Percentiles rank a stretch among this genome's conserved stretches.
These are phyloP conservation scores for Paradoxurus hermaphroditus DNA, from an alignment of 2,113 vertebrate species.

Conservation along the genomic window DNA sequence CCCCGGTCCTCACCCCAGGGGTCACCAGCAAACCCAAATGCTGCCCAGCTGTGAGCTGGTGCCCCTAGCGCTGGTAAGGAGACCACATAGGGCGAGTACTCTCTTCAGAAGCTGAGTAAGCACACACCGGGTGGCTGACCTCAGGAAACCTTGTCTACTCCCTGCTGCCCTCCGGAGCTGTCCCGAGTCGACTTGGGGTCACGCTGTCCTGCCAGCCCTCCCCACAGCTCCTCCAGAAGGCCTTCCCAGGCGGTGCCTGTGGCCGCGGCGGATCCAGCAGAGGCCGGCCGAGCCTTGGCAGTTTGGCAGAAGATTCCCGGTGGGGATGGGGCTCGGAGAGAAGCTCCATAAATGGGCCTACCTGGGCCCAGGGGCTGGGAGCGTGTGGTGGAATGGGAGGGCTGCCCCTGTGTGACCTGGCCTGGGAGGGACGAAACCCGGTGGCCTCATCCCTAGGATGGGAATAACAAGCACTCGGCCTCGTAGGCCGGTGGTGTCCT, in stretches of 20 bases:
- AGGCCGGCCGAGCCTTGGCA: background rate
- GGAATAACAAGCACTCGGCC: background rate
- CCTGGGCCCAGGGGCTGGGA: background rate
- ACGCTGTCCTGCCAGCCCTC: background rate
- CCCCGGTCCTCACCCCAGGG: background rate
- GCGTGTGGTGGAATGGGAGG: background rate
- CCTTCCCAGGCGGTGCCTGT: background rate
- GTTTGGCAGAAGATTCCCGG: background rate
- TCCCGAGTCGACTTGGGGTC: background rate
- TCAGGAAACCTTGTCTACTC: background rate
- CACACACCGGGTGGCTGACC: background rate
- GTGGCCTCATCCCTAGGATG: constrained; percentile 12
- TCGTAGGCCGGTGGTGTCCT: background rate
- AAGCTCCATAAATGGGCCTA: background rate
- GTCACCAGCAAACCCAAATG: background rate
- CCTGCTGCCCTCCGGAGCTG: background rate
- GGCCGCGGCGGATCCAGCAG: background rate
- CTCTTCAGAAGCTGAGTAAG: background rate
- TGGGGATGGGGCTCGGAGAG: background rate
- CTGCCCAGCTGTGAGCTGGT: background rate
- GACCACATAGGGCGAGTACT: background rate
- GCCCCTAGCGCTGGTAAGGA: background rate
- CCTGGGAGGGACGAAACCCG: background rate
- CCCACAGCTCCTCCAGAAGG: background rate
- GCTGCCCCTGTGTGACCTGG: background rate